Base-by-base conservation (phyloP, 2,113 vertebrate genomes). In the Aegotheles bennettii region DNA sequence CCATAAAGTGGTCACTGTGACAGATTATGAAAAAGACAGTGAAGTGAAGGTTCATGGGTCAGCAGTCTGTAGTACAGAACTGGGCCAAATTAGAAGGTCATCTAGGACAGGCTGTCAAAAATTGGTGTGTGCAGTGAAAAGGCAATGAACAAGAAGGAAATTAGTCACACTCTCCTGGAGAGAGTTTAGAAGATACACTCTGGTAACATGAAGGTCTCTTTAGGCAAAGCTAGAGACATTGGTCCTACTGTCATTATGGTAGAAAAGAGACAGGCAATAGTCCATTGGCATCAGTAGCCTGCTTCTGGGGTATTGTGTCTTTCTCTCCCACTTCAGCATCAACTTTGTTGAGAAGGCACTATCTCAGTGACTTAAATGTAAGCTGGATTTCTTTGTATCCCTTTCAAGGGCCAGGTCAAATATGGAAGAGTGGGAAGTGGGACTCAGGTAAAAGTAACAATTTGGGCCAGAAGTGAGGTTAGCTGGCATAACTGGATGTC, bases 41-140 rank as follows among this genome's bases (percentile, higher is more conserved):
- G 42, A 84, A 85, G 17, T 28, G 76, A 43, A 80, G 16, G 63
- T 67, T 81, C 59, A n/a, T 6, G 12, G 77, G 33, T 36, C 75
- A 90, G 25, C 48, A 83, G 64, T 7, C 13, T 76, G 33, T 23
- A 85, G 31, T 24, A 60, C 42, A 54, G 21, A 74, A 84, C 35
- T 67, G 74, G 87, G 45, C 48, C 89, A 95, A 90, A 91, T 59
- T 43, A 88, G 50, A 76, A 56, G 63, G 65, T 23, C 38, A 23
- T 47, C 12, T 70, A 64, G 67, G 70, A 74, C 11, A 87, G 33
- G 24, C 51, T 88, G 75, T 74, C 82, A 95, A 74, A 94, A 97
- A 87, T 43, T 25, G 56, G 7, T 75, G 64, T 83, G 38, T 13
- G 11, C 63, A 59, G 23, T 73, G 42, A 95, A 75, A 10, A 75